A percentile compares a stretch with the other conserved stretches of the same genome.
phyloP scores from a whole-genome alignment of 23 tunicate genomes.

The Ascidia mentula region DNA sequence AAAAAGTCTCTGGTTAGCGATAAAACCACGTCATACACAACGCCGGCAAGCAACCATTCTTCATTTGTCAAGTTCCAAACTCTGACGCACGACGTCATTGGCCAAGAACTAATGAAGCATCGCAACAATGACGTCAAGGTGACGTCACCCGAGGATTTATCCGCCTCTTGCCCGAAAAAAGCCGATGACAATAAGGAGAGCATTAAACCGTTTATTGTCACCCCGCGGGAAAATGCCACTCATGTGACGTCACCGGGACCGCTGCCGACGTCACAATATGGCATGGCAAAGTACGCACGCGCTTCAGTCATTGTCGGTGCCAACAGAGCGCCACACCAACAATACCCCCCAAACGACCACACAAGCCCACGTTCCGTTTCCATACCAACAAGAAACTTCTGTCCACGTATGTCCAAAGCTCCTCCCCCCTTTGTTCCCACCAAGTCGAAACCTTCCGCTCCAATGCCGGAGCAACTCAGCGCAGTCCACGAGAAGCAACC shows the following conservation, averaged over 20 bases:
- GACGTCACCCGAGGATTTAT: background rate
- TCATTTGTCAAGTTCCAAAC: constrained; percentile 38
- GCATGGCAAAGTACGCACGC: background rate
- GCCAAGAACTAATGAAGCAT: constrained; percentile 12
- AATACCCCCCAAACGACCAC: background rate
- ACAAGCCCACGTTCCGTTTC: background rate
- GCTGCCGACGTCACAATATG: background rate
- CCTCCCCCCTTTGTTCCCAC: constrained; percentile 68
- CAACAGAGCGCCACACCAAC: background rate
- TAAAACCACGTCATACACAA: background rate
- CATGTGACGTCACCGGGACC: background rate
- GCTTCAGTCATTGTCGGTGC: background rate
- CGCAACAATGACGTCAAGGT: background rate
- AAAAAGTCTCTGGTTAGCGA: background rate
- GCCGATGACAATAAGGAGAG: background rate
- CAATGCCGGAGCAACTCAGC: background rate
- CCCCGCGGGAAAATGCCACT: background rate
- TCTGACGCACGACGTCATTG: constrained; percentile 39
- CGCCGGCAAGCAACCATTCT: background rate
- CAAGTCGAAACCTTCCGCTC: constrained; percentile 22
- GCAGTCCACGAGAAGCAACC: background rate
- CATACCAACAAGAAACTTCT: constrained; percentile 35
- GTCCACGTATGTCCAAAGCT: constrained; percentile 40
- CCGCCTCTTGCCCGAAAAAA: background rate
- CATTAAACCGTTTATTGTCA: background rate